Evolutionary conservation across 2,113 vertebrate genomes (phyloP).

Genomic region (Oncorhynchus kisutch): DNA sequence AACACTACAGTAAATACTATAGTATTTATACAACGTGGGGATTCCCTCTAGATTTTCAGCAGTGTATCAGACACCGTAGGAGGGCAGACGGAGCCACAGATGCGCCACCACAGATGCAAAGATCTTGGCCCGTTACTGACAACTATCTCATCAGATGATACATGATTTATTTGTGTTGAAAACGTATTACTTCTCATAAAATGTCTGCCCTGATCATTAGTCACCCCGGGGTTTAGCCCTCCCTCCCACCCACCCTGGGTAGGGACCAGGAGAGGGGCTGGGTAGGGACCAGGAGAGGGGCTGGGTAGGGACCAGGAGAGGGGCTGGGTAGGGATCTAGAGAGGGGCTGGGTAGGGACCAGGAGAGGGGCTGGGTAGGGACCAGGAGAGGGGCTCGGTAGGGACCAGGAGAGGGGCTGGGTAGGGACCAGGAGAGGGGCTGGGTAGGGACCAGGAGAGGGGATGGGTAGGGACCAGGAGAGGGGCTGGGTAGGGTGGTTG

Average conservation of each 20-base stretch:
- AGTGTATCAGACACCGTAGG: conserved; percentile 41
- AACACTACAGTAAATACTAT: no score
- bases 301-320: neutral
- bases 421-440: no score
- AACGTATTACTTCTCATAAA: no score
- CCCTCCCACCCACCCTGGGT: neutral
- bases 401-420: neutral
- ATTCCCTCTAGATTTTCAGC: no score
- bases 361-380: neutral
- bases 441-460: neutral
- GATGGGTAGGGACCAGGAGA: no score
- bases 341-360: no score
- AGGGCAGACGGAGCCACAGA: neutral
- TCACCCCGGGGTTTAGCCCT: neutral
- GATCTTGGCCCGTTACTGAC: neutral
- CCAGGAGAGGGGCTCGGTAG: no score
- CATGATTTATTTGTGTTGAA: neutral
- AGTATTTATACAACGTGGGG: no score
- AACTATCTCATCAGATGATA: neutral
- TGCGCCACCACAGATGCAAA: neutral
- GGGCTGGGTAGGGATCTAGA: no score
- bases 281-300: no score
- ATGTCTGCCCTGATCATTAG: no score
- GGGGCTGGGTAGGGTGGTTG: neutral
- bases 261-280: no score